Conservation (phyloP, 2,113 vertebrate genomes). For the Carlito syrichta region DNA sequence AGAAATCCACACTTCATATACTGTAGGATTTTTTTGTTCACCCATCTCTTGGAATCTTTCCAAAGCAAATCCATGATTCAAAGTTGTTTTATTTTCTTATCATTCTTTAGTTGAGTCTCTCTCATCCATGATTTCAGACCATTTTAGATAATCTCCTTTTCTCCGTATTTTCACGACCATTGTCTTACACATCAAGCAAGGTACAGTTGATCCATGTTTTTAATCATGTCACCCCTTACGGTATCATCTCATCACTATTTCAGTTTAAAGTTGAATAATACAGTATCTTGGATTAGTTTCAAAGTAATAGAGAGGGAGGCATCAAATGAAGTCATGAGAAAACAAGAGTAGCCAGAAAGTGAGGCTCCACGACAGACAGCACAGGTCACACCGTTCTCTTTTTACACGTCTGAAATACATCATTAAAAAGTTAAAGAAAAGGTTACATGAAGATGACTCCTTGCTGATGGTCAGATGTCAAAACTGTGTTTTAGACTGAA, state of each 20-base stretch:
- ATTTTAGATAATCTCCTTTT: not conserved
- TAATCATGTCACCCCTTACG: not conserved
- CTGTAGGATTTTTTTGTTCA: not conserved
- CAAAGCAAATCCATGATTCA: not conserved
- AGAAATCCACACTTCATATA: not conserved
- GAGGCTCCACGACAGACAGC: not conserved
- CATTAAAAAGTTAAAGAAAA: slow-evolving; percentile 11
- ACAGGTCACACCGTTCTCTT: not conserved
- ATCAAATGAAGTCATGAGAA: not conserved
- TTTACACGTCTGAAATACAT: not conserved
- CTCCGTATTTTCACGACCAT: not conserved
- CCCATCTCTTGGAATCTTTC: not conserved
- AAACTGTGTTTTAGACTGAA: not conserved
- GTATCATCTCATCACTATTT: slow-evolving; percentile 17
- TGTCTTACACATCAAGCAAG: not conserved
- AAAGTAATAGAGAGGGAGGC: not conserved
- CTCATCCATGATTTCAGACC: not conserved
- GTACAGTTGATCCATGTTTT: not conserved
- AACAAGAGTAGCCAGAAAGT: not conserved
- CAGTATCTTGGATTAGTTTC: not conserved
- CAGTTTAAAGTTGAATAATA: not conserved
- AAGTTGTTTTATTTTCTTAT: not conserved
- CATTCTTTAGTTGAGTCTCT: slow-evolving; percentile 11
- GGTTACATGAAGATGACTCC: not conserved
- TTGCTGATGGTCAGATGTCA: not conserved